Percentiles rank a stretch among this genome's conserved stretches.
Conservation (phyloP, 1,140 invertebrate species). For the Delia radicum region DNA sequence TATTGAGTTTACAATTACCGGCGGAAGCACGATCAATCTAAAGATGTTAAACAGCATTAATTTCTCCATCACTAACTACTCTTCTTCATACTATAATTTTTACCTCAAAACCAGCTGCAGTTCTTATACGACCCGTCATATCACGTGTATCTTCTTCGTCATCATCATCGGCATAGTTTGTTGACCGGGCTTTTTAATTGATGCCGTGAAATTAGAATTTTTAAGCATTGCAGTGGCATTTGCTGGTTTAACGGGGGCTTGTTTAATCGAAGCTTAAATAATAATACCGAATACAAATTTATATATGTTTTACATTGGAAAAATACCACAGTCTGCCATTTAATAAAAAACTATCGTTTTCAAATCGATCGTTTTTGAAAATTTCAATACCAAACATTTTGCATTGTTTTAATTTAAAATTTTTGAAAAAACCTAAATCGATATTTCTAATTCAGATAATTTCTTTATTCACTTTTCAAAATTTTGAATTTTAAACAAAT, state of each 20-base stretch:
- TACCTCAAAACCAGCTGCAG: conserved; percentile 77
- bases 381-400: too few relatives aligned
- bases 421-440: background rate
- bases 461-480: background rate
- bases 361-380: too few relatives aligned
- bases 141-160: conserved; percentile 73
- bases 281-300: too few relatives aligned
- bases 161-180: conserved; percentile 59
- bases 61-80: too few relatives aligned
- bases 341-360: too few relatives aligned
- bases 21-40: conserved; percentile 88
- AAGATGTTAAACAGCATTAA: conserved; percentile 27
- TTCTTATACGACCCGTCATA: conserved; percentile 75
- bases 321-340: too few relatives aligned
- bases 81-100: conserved; percentile 21
- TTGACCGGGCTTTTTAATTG: conserved; percentile 45
- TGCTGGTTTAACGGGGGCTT: background rate
- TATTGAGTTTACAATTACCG: conserved; percentile 75
- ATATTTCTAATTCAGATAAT: background rate
- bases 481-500: too few relatives aligned
- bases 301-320: background rate
- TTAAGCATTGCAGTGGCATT: conserved; percentile 11
- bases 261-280: background rate
- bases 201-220: conserved; percentile 39
- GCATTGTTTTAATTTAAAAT: too few relatives aligned